Conservation (phyloP, 2,888 invertebrate genomes). For the Pammene fasciana region DNA sequence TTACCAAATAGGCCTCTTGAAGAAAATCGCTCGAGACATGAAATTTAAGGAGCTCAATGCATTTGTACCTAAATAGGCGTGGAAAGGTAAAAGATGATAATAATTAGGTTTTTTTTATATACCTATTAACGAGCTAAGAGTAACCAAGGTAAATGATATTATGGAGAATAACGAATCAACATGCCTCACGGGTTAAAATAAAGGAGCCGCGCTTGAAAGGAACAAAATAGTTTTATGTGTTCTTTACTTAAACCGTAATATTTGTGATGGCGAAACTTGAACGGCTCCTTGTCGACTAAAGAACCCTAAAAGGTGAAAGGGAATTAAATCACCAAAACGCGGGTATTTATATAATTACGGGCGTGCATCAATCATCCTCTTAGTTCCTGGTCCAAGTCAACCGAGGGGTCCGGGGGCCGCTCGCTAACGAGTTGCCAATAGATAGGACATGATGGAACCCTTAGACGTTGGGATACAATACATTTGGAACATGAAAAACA, state of each 20-base stretch:
- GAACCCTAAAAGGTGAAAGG: slow-evolving; percentile 1
- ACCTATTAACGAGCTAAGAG: no score
- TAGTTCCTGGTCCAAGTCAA: slow-evolving; percentile 22
- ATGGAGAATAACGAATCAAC: no score
- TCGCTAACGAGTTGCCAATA: slow-evolving; percentile 34
- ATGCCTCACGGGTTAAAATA: no score
- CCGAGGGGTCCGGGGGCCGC: slow-evolving; percentile 3
- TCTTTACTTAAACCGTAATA: no score
- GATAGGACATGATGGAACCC: slow-evolving; percentile 22
- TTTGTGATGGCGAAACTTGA: no score
- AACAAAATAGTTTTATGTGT: no score
- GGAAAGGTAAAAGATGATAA: neutral
- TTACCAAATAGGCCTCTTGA: slow-evolving; percentile 30
- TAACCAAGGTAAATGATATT: no score
- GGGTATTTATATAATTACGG: slow-evolving; percentile 32
- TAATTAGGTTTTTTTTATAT: no score
- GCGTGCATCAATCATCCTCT: slow-evolving; percentile 34
- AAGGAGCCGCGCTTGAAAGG: no score
- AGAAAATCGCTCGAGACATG: slow-evolving; percentile 25
- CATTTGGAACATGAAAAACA: neutral
- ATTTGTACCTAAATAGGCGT: slow-evolving; percentile 23
- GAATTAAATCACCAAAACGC: slow-evolving; percentile 22
- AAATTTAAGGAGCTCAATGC: slow-evolving; percentile 24
- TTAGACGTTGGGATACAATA: neutral
- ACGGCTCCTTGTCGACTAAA: neutral